Evolutionary conservation across 2,888 invertebrate genomes (phyloP).

Genomic region (Calameuta pallipes): DNA sequence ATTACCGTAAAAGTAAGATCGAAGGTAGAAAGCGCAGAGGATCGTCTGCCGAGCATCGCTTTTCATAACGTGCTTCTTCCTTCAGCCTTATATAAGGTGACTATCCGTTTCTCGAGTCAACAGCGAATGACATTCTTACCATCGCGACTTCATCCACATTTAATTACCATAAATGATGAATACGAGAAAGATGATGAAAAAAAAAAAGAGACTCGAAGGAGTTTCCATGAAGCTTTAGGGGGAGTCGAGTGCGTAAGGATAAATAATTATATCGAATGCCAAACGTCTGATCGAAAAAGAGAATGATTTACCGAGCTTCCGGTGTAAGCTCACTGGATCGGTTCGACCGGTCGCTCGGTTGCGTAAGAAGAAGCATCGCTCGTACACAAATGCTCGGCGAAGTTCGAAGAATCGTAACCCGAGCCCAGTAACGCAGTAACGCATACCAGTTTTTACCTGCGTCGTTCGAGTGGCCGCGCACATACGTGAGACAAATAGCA

Average conservation of each 20-base stretch:
- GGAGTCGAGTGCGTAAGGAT: not conserved
- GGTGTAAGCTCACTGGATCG: not conserved
- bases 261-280: not conserved
- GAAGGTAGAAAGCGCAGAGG: constrained; percentile 63
- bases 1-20: constrained; percentile 55
- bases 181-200: not conserved
- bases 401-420: not conserved
- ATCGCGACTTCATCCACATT: not conserved
- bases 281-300: not conserved
- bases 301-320: not conserved
- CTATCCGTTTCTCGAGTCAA: constrained; percentile 23
- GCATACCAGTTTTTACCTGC: not conserved
- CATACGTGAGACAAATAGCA: constrained; percentile 8
- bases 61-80: constrained; percentile 45
- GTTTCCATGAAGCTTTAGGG: not conserved
- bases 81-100: constrained; percentile 51
- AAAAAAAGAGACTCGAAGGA: not conserved
- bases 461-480: not conserved
- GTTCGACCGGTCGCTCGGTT: not conserved
- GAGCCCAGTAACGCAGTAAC: not conserved
- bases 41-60: constrained; percentile 65
- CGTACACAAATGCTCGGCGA: not conserved
- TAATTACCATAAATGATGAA: not conserved
- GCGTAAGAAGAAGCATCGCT: not conserved
- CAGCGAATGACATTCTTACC: constrained; percentile 53